Evolutionary conservation across 2,888 invertebrate species (phyloP), one percentile per base, ranked within the genome.

Genomic region (Caenorhabditis sp.): DNA sequence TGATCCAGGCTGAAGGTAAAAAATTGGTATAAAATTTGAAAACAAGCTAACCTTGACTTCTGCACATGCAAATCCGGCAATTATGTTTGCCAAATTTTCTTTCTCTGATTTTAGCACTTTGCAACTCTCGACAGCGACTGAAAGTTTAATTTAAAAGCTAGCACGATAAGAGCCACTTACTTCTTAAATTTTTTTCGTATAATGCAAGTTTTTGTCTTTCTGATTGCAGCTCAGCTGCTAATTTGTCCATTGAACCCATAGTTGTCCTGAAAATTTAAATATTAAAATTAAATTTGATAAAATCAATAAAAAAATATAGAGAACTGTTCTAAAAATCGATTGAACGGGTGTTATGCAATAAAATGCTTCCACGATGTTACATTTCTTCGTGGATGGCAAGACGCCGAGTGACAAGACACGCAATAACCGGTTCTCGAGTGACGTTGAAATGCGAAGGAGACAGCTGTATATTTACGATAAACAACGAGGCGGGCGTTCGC

Each of bases 41-140:
- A 40, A 40, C n/a, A 47, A 47, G 18, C 47, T 11, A 18, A 78
- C 78, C 58, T 78, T 81, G 9, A 64, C 69, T 72, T 77, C 76
- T 20, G 64, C 70, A 32, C 70, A 76, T 2, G 81, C 65, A 44
- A 81, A 76, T 13, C 76, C 76, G 4, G 82, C 77, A n/a, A 82
- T 76, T 15, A 82, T 82, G 26, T 72, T 72, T 5, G 77, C 62
- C 13, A 77, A 44, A 15, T 77, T 78, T 18, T 82, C 82, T 28
- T 82, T 82, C 20, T 82, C 82, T 6, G 77, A 61, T 37, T 82
- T 82, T 37, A 82, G 40, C 1, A 58, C 62, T 47, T 82, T 82
- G 40, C 71, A 82, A 56, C 72, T 82, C 18, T 82, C 82, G 0
- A 82, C 82, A 8, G 77, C 77, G 1, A 82, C 82, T 81, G 40